Conservation (phyloP, 1,140 invertebrate genomes). For the Drosophila seguyi region DNA sequence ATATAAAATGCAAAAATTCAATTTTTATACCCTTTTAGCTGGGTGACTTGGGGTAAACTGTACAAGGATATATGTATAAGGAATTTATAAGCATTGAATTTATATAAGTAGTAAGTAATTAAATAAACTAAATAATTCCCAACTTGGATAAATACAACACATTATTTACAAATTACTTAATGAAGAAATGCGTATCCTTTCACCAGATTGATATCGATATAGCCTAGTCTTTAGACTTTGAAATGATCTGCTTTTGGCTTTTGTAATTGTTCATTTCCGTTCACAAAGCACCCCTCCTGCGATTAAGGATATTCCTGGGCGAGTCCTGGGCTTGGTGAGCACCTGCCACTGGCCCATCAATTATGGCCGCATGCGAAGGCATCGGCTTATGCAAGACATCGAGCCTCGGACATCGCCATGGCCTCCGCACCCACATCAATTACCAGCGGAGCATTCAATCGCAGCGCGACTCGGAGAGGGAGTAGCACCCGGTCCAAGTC, state of each 20-base stretch:
- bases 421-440: slow-evolving; percentile 56
- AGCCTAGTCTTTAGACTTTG: not conserved
- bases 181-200: not conserved
- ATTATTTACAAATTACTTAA: not conserved
- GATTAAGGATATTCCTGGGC: slow-evolving; percentile 19
- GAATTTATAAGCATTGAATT: too few relatives aligned
- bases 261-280: slow-evolving; percentile 37
- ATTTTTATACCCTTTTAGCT: slow-evolving; percentile 29
- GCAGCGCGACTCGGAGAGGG: slow-evolving; percentile 7
- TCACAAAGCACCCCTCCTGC: slow-evolving; percentile 2
- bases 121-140: not conserved
- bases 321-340: slow-evolving; percentile 68
- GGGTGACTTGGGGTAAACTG: not conserved
- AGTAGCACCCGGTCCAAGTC: slow-evolving; percentile 1
- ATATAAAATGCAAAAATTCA: slow-evolving; percentile 76
- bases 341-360: slow-evolving; percentile 62
- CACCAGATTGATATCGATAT: not conserved
- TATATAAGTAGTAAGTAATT: not conserved
- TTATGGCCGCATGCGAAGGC: slow-evolving; percentile 65
- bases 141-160: not conserved
- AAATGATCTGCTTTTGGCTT: slow-evolving; percentile 4
- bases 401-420: not conserved
- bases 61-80: not conserved
- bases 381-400: slow-evolving; percentile 54
- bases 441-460: slow-evolving; percentile 59